Conservation (phyloP, 1,140 invertebrate genomes). For the Homalodisca vitripennis region DNA sequence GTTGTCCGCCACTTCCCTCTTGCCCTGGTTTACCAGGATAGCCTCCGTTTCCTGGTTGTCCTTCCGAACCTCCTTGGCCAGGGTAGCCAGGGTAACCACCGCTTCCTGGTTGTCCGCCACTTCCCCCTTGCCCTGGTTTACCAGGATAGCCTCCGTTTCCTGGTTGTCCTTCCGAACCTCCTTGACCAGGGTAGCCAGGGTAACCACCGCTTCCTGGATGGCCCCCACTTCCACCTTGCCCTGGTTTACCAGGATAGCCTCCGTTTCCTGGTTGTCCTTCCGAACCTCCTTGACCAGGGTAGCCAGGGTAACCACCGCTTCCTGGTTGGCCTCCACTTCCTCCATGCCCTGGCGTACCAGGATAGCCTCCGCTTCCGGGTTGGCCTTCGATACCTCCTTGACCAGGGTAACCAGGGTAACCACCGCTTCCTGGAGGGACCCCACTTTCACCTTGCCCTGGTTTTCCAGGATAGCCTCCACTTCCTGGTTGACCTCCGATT, state of each 20-base stretch:
- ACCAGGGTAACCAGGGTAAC: constrained; percentile 39
- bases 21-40: constrained; percentile 23
- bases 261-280: constrained; percentile 39
- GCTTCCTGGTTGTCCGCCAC: constrained; percentile 20
- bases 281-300: constrained; percentile 37
- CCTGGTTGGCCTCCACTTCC: constrained; percentile 24
- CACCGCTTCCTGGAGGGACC: constrained; percentile 38
- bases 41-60: constrained; percentile 35
- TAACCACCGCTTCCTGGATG: constrained; percentile 38
- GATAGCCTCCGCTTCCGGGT: constrained; percentile 36
- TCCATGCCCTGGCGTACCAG: constrained; percentile 26
- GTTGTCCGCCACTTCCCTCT: constrained; percentile 32
- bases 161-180: constrained; percentile 43
- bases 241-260: constrained; percentile 37
- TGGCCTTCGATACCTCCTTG: constrained; percentile 37
- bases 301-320: constrained; percentile 35
- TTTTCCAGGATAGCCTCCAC: constrained; percentile 37
- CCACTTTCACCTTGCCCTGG: constrained; percentile 40
- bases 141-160: constrained; percentile 38
- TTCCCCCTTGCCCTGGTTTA: constrained; percentile 33
- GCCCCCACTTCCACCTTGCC: neutral
- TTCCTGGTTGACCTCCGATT: constrained; percentile 30
- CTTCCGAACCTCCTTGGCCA: constrained; percentile 36
- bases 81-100: constrained; percentile 32
- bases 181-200: constrained; percentile 42